These are phyloP conservation scores for Dasyurus viverrinus DNA, from an alignment of 2,113 vertebrate species.

Conservation along the genomic window DNA sequence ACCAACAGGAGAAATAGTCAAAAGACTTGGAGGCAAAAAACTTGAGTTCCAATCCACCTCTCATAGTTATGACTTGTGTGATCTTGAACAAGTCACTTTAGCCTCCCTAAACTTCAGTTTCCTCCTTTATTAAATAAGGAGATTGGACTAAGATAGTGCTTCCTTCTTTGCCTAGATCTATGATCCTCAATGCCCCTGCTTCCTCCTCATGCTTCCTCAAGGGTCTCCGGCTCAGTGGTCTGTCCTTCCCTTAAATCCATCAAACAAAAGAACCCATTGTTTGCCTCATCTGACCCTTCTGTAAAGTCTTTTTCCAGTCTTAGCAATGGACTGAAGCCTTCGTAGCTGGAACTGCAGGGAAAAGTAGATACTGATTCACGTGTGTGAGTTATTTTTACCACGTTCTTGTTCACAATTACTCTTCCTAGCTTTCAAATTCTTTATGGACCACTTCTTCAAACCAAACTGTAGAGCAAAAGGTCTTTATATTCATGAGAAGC, in stretches of 20 bases:
- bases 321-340: neutral
- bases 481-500: neutral
- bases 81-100: neutral
- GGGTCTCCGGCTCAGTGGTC: neutral
- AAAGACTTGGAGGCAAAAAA: neutral
- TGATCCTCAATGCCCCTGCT: neutral
- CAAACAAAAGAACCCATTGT: neutral
- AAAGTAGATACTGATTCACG: neutral
- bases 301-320: neutral
- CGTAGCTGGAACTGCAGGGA: neutral
- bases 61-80: neutral
- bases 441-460: slow-evolving; percentile 8
- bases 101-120: neutral
- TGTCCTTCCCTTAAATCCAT: neutral
- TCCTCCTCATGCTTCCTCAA: neutral
- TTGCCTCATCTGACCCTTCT: neutral
- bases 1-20: neutral
- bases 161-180: neutral
- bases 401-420: neutral
- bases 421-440: neutral
- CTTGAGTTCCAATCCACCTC: neutral
- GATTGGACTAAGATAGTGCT: neutral
- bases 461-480: slow-evolving; percentile 1
- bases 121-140: neutral
- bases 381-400: neutral